Evolutionary conservation across 2,888 invertebrate species (phyloP).

Genomic region (Pterostichus madidus): DNA sequence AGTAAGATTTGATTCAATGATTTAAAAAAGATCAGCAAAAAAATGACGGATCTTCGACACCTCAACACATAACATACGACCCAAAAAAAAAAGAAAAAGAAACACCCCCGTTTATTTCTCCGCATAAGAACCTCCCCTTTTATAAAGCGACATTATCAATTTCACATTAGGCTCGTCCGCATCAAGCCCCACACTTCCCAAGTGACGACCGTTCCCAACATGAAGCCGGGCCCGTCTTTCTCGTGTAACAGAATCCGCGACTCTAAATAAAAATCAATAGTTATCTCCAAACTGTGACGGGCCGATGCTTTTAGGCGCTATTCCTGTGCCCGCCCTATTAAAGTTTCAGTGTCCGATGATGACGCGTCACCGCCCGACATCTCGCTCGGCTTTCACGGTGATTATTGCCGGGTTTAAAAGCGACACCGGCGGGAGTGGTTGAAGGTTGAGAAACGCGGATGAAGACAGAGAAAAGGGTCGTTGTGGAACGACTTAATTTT

Average conservation of each 20-base stretch:
- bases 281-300: conserved; percentile 42
- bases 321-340: conserved; percentile 42
- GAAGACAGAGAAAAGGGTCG: conserved; percentile 31
- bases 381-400: conserved; percentile 14
- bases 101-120: background rate
- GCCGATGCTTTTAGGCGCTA: conserved; percentile 45
- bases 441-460: no score
- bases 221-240: conserved; percentile 1
- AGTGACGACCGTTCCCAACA: conserved; percentile 2
- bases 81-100: no score
- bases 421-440: background rate
- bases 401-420: conserved; percentile 39
- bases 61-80: no score
- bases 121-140: background rate
- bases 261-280: conserved; percentile 60
- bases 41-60: no score
- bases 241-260: conserved; percentile 40
- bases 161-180: conserved; percentile 26
- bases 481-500: background rate
- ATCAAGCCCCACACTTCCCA: conserved; percentile 24
- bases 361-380: background rate
- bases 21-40: no score
- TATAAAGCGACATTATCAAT: conserved; percentile 19
- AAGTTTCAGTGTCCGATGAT: conserved; percentile 52
- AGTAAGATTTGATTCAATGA: no score